Base-by-base conservation (phyloP, 2,888 invertebrate species). In the Drosophila birchii region DNA sequence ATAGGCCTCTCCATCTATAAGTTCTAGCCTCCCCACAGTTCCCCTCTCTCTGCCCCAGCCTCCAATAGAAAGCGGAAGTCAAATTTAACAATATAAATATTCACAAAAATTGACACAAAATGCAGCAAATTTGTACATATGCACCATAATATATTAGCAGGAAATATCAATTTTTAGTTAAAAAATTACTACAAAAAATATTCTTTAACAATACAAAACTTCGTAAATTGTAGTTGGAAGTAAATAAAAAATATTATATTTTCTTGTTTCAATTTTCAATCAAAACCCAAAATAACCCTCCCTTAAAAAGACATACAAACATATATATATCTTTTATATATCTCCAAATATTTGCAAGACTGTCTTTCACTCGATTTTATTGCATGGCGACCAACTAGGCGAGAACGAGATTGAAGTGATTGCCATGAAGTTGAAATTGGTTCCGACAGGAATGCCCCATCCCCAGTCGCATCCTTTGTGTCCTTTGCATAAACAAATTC, bases 11-110 rank as follows among this genome's bases (percentile, higher is more conserved):
- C 47, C 36, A 32, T 45, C 55, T 53, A 47, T 43, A 61, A 36
- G 41, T 60, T 54, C 16, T 44, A 29, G 26, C 14, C 44, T 2
- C 12, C 32, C 12, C 14, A 34, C 14, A 14, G 14, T 11, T 11
- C 20, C 18, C n/a, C 36, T 29, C 32, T 5, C 14, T 11, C 45
- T 16, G 36, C 26, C 26, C 14, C 11, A 67, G 69, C 43, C 73
- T 81, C 78, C 81, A 86, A 88, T 88, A 88, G 79, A 81, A 88
- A 88, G 81, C 36, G 63, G 62, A 62, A 38, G 34, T 5, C 6
- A 57, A 34, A 34, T 61, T 43, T n/a, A 49, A 47, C 23, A 53
- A 36, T 36, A n/a, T 23, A 26, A 38, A 18, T 41, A 29, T 6
- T 12, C 6, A 20, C 18, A 43, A 11, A 29, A 29, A 29, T 29